Evolutionary conservation across 1,140 invertebrate species (phyloP).

Genomic region (Plectus sambesii): DNA sequence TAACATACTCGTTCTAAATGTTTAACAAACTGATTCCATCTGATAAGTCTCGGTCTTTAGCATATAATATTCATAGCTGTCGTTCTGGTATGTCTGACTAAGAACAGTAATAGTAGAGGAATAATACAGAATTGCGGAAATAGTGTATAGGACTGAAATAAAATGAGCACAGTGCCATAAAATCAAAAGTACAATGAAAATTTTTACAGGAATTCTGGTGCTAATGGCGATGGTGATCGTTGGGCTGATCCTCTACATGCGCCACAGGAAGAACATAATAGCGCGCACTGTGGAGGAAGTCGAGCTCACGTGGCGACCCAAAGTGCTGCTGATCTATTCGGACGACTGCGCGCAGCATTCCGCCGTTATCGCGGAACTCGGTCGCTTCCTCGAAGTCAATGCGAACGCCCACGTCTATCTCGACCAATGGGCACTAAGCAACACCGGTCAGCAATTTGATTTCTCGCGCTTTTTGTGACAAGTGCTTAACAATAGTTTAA

Average conservation of each 20-base stretch:
- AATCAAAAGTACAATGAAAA: too few relatives aligned
- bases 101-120: too few relatives aligned
- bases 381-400: slow-evolving; percentile 18
- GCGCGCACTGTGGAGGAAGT: slow-evolving; percentile 14
- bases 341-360: slow-evolving; percentile 33
- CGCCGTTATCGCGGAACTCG: slow-evolving; percentile 23
- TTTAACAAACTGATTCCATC: too few relatives aligned
- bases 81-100: too few relatives aligned
- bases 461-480: slow-evolving; percentile 5
- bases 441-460: slow-evolving; percentile 10
- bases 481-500: too few relatives aligned
- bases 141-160: too few relatives aligned
- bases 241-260: slow-evolving; percentile 14
- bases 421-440: slow-evolving; percentile 23
- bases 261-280: too few relatives aligned
- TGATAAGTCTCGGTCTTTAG: too few relatives aligned
- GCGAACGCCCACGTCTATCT: slow-evolving; percentile 23
- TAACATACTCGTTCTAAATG: too few relatives aligned
- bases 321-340: slow-evolving; percentile 35
- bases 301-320: slow-evolving; percentile 22
- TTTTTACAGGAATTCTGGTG: slow-evolving; percentile 15
- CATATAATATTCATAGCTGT: too few relatives aligned
- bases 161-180: too few relatives aligned
- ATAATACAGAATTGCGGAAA: too few relatives aligned
- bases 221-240: slow-evolving; percentile 13